Evolutionary conservation across 1,140 invertebrate species (phyloP).

Genomic region (Drosophila aff.): DNA sequence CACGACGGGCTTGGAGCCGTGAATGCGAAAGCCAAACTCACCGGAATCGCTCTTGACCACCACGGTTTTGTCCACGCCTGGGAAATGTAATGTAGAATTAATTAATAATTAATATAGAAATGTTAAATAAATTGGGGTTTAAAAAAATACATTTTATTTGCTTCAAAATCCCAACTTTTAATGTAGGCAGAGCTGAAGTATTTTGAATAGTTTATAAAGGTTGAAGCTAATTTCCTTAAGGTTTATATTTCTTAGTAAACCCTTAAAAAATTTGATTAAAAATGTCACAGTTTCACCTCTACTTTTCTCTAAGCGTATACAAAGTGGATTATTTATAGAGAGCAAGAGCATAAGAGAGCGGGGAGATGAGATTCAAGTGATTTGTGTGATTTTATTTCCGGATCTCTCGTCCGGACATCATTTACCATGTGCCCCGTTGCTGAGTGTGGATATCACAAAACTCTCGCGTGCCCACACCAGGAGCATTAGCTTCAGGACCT

Average conservation of each 20-base stretch:
- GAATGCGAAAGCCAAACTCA: constrained; percentile 98
- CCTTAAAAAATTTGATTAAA: neutral
- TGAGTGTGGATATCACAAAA: constrained; percentile 88
- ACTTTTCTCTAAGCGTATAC: constrained; percentile 4
- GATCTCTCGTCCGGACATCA: constrained; percentile 33
- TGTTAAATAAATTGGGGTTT: too few species aligned
- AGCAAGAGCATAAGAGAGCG: neutral
- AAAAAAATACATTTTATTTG: too few species aligned
- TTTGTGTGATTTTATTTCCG: constrained; percentile 78
- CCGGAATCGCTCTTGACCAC: constrained; percentile 92
- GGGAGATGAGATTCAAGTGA: constrained; percentile 41
- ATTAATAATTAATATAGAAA: too few species aligned
- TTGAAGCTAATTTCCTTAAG: too few species aligned
- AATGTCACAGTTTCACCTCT: neutral
- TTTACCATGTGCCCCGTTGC: constrained; percentile 87
- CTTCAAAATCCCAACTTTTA: too few species aligned
- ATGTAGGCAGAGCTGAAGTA: too few species aligned
- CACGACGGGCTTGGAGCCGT: constrained; percentile 97
- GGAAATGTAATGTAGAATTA: constrained; percentile 54
- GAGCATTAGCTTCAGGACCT: constrained; percentile 92
- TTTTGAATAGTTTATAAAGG: too few species aligned
- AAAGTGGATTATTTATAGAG: constrained; percentile 21
- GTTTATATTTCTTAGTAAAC: neutral
- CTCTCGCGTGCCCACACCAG: constrained; percentile 92
- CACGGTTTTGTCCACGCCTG: constrained; percentile 95